These are phyloP conservation scores for Leptopilina syphax DNA, from an alignment of 2,888 invertebrate genomes.

Conservation along the genomic window DNA sequence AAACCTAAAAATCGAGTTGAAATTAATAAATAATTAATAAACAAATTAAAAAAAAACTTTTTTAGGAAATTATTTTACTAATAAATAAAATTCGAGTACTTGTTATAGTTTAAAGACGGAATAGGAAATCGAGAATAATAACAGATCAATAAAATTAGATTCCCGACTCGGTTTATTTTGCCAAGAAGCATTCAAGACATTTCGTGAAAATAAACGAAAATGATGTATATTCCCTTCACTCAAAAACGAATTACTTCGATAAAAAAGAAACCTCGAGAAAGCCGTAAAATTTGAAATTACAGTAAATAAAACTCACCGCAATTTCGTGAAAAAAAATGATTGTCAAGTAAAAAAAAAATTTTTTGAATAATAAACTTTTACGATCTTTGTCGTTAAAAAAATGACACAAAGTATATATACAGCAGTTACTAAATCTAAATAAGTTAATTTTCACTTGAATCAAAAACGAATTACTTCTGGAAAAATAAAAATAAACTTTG, in stretches of 20 bases:
- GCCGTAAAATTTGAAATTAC: no score
- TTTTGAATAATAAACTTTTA: no score
- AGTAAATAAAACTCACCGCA: no score
- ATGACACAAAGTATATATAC: no score
- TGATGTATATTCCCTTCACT: background rate
- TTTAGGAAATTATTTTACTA: background rate
- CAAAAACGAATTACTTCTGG: no score
- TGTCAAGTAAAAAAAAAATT: background rate
- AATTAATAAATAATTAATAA: no score
- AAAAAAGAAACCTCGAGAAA: background rate
- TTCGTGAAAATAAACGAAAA: background rate
- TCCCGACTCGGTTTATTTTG: background rate
- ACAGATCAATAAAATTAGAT: slow-evolving; percentile 7
- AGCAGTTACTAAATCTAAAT: no score
- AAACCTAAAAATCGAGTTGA: no score
- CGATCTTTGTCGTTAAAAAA: no score
- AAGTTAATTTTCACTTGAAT: no score
- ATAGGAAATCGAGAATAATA: background rate
- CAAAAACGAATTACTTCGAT: background rate
- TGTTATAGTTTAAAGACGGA: background rate
- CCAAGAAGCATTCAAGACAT: background rate
- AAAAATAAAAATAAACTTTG: no score
- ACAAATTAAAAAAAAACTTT: no score
- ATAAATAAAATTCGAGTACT: background rate
- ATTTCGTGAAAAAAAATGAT: background rate